Conservation (phyloP, 2,113 vertebrate species). For the Andinoacara biseriatus region DNA sequence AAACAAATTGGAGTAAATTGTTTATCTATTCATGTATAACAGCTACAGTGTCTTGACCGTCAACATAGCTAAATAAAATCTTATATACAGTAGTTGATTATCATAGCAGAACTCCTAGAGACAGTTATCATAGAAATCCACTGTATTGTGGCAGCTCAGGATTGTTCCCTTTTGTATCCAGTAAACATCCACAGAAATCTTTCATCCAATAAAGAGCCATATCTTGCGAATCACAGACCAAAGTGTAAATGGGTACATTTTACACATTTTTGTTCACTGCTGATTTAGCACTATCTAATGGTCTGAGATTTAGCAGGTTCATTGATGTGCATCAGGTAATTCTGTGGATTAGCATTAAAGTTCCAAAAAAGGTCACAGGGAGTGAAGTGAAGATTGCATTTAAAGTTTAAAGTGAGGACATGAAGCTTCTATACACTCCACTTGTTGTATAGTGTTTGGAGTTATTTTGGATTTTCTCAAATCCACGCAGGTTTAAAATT, state of each 20-base stretch:
- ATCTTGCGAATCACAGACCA: slow-evolving; percentile 15
- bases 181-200: slow-evolving; percentile 41
- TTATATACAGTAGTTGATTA: slow-evolving; percentile 42
- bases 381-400: slow-evolving; percentile 38
- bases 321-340: slow-evolving; percentile 9
- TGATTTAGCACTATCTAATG: slow-evolving; percentile 31
- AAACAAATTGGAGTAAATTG: slow-evolving; percentile 24
- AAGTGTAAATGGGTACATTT: slow-evolving; percentile 10
- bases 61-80: slow-evolving; percentile 55
- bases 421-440: slow-evolving; percentile 48
- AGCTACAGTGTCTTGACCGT: slow-evolving; percentile 53
- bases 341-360: slow-evolving; percentile 47
- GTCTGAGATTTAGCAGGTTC: slow-evolving; percentile 5
- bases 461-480: no score
- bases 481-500: no score
- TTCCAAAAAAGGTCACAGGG: slow-evolving; percentile 68
- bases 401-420: slow-evolving; percentile 23
- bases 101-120: slow-evolving; percentile 58
- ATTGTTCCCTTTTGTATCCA: slow-evolving; percentile 51
- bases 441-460: no score
- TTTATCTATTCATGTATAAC: slow-evolving; percentile 57
- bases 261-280: slow-evolving; percentile 14
- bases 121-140: slow-evolving; percentile 61
- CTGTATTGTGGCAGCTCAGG: slow-evolving; percentile 50
- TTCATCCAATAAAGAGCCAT: slow-evolving; percentile 5